Evolutionary conservation across 1,140 invertebrate genomes (phyloP), one percentile per base, ranked within the genome.

Genomic region (Musca domestica): DNA sequence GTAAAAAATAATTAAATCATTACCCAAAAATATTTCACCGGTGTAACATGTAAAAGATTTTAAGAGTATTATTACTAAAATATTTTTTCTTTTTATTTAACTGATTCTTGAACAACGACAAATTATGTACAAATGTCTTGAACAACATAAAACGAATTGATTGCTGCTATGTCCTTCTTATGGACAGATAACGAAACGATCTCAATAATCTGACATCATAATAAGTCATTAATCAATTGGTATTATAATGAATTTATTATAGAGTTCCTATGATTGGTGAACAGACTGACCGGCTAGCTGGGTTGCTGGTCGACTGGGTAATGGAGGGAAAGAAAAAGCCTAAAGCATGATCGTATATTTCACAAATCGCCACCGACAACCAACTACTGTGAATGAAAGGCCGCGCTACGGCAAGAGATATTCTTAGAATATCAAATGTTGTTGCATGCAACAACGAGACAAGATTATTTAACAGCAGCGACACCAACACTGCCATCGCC

Each of bases 201-300:
- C 56, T 61, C 30, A 61, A 61, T 61, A 61, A 61, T 61, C 56
- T 61, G 56, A 61, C 56, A 61, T 61, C 56, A 61, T 61, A 61
- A 61, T 61, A 61, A 61, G 56, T 34, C 56, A 61, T 61, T 61
- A 61, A 61, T 61, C 56, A 61, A 34, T 61, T 7, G 56, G 56
- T 61, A 61, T 61, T 61, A 61, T 61, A 41, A 61, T 34, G 15
- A 61, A 41, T 41, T 41, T 9, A 34, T 61, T 61, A 61, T 41
- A 41, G 17, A 41, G 19, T 54, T 23, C 20, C 20, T 61, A 56
- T 61, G 30, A 30, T 61, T 34, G 17, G 10, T 34, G 34, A 9
- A 7, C 20, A n/a, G 27, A 10, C 14, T 54, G 20, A 0, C 14
- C 12, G 14, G 34, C 10, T 41, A n/a, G 34, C 10, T 41, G 34